These are phyloP conservation scores for Solea solea DNA, from an alignment of 2,113 vertebrate genomes.

Conservation along the genomic window DNA sequence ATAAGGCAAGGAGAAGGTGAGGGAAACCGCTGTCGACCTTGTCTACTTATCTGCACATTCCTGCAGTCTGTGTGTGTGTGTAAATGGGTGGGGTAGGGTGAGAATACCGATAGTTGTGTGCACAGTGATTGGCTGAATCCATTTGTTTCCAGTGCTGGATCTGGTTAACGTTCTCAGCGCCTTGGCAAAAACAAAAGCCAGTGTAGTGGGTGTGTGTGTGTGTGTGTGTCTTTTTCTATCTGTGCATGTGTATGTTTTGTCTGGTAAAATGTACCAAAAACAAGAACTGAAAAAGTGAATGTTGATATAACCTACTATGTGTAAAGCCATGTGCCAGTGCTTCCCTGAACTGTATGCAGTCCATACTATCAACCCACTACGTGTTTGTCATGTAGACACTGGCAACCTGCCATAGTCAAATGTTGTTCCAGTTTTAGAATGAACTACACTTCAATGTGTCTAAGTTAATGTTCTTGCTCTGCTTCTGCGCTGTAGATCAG, in stretches of 20 bases:
- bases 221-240: not conserved
- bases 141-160: conserved; percentile 57
- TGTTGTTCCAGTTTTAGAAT: no score
- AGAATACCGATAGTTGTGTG: conserved; percentile 64
- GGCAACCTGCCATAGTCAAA: no score
- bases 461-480: no score
- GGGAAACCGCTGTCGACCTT: conserved; percentile 43
- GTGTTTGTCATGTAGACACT: no score
- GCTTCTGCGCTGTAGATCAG: no score
- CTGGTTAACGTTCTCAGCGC: conserved; percentile 58
- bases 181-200: conserved; percentile 56
- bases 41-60: conserved; percentile 81
- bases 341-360: not conserved
- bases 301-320: not conserved
- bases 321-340: not conserved
- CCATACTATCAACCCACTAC: not conserved
- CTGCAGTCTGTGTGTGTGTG: conserved; percentile 50
- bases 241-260: not conserved
- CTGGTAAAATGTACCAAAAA: not conserved
- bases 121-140: conserved; percentile 69
- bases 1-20: conserved; percentile 31
- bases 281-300: not conserved
- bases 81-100: conserved; percentile 53
- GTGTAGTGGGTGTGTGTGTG: not conserved
- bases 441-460: no score